Evolutionary conservation across 2,797 vertebrate genomes (phyloP).

Genomic region (Cuculus canorus): DNA sequence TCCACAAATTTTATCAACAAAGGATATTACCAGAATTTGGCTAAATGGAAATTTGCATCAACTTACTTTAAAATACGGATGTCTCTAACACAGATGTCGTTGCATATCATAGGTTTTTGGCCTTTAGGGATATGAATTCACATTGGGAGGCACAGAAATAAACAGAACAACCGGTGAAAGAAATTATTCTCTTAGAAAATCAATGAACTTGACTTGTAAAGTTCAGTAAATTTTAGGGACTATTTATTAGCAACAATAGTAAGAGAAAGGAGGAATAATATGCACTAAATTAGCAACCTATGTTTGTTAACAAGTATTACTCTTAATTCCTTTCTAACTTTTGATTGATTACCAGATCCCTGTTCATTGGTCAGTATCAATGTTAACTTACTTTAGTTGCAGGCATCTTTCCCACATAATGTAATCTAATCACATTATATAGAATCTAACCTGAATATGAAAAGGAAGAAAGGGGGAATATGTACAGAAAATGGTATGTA

Average conservation of each 20-base stretch:
- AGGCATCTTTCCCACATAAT: neutral
- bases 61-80: neutral
- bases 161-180: neutral
- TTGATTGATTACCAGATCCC: neutral
- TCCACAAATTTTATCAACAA: neutral
- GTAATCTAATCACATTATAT: neutral
- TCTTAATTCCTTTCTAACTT: neutral
- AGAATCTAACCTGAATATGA: neutral
- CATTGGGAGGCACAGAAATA: neutral
- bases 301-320: neutral
- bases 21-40: neutral
- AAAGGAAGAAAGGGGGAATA: neutral
- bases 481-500: neutral
- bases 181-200: neutral
- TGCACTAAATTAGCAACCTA: neutral
- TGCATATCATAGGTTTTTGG: neutral
- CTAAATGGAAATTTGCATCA: neutral
- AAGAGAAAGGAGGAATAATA: neutral
- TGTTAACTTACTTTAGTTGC: neutral
- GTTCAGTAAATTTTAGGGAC: neutral
- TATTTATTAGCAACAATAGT: neutral
- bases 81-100: neutral
- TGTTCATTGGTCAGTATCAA: neutral
- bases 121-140: neutral
- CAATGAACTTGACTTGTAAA: neutral